Evolutionary conservation across 1,140 invertebrate genomes (phyloP), one percentile per base, ranked within the genome.

Genomic region (Anadara kagoshimensis): DNA sequence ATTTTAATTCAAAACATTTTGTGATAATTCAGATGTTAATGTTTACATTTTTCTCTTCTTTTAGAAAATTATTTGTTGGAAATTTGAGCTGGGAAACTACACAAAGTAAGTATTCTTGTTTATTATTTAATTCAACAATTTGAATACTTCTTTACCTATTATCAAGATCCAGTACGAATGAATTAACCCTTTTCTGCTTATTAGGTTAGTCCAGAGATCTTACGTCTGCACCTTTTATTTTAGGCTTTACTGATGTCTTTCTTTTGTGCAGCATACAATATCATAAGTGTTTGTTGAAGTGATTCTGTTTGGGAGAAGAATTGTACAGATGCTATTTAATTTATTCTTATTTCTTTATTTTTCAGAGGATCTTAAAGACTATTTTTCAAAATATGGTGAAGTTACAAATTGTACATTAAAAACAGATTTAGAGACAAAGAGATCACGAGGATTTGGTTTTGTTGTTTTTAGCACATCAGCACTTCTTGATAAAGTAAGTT

Each of bases 331-430:
- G 18, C 26, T 3, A 18, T 54, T 5, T 58, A 26, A 12, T 45
- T 47, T 14, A 16, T 53, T 16, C n/a, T n/a, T n/a, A n/a, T 5
- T 66, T 20, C 14, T 22, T 69, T 29, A 69, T 61, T 74, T 83
- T 83, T 29, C 82, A 91, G 97, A 86, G 70, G 85, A 88, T 75
- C 73, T 88, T 18, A 81, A 82, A 75, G 82, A 87, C 29, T 87
- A 87, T 73, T 87, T 88, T 75, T 67, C 70, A 73, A 86, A 95
- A 73, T 98, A 96, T 91, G 97, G 97, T 61, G 96, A 98, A 89
- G 96, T 99, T 26, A 96, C 97, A 78, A 97, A 98, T 90, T 97
- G 96, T 87, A 97, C 98, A 57, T 96, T 99, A 57, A 99, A 99
- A 96, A 98, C 98, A 91, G 98, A 98, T 89, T 95, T 94, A 85